Base-by-base conservation (phyloP, 2,113 vertebrate genomes). In the Haemorhous mexicanus region DNA sequence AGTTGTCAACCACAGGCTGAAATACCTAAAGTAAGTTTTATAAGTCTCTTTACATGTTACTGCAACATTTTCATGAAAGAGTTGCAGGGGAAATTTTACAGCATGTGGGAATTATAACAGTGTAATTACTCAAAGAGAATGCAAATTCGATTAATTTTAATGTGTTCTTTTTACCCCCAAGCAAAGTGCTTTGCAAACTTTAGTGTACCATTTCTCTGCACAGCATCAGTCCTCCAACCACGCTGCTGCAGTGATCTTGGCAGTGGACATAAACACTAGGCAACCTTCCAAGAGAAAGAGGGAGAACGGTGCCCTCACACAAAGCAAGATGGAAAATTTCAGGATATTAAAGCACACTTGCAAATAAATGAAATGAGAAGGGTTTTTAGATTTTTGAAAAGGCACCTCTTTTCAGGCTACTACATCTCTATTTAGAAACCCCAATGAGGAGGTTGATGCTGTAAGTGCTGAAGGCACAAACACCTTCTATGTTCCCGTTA, bases 141-240 rank as follows among this genome's bases (percentile, higher is more conserved):
- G 9, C 7, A 67, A 33, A 84, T 41, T 35, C 0, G 0, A 26
- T 49, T 6, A 53, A 70, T 13, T 73, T 86, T 49, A 75, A 43
- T n/a, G 1, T 39, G 22, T 14, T 62, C 7, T 19, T 91, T 89
- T 90, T 62, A 30, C 11, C 17, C 2, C 13, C 15, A 17, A 41
- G 33, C 15, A 30, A 79, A 87, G 16, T 13, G 23, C 20, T 78
- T 72, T 68, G 44, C 35, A 41, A 74, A 46, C 32, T 64, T 74
- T 5, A 61, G 52, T 14, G 26, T 16, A 47, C 26, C 1, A 1
- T 27, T 68, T 35, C 28, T 78, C 59, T 49, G 30, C 10, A 27
- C 6, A 16, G 2, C 41, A 20, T 76, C 82, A 23, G 22, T 55
- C 35, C 70, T 52, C 44, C 3, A 5, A 8, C 13, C 1, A 0